Conservation (phyloP, 2,113 vertebrate species). For the Solea senegalensis region DNA sequence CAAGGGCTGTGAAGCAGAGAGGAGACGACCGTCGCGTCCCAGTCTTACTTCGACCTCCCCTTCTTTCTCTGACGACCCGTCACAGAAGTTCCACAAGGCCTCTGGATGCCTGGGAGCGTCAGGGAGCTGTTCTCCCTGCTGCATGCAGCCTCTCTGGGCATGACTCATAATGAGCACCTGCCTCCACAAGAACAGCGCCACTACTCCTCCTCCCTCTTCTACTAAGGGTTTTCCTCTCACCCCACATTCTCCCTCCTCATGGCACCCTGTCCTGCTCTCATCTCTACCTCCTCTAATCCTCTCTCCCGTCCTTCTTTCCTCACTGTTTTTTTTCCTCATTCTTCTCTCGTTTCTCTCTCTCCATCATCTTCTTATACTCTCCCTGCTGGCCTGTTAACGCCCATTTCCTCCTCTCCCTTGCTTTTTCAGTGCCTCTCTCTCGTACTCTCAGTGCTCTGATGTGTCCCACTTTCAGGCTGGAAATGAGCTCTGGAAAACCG, state of each 20-base stretch:
- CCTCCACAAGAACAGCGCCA: background rate
- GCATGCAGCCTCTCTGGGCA: conserved; percentile 45
- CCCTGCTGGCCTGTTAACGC: conserved; percentile 42
- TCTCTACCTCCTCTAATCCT: conserved; percentile 34
- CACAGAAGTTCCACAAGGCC: conserved; percentile 53
- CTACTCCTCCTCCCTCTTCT: conserved; percentile 20
- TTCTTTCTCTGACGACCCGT: conserved; percentile 28
- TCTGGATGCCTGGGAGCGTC: conserved; percentile 53
- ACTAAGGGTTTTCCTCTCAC: conserved; percentile 31
- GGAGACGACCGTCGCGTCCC: conserved; percentile 22
- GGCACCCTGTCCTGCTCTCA: conserved; percentile 16
- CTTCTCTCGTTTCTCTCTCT: conserved; percentile 4
- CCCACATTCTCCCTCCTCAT: background rate
- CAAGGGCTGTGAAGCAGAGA: background rate
- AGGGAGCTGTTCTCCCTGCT: conserved; percentile 53
- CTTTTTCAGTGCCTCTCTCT: conserved; percentile 17
- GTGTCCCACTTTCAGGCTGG: conserved; percentile 63
- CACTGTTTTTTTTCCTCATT: background rate
- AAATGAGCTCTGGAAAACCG: conserved; percentile 49
- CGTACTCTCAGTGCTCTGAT: conserved; percentile 49
- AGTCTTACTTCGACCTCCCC: conserved; percentile 60
- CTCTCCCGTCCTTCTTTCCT: background rate
- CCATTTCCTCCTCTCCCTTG: conserved; percentile 20
- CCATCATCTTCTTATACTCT: conserved; percentile 45
- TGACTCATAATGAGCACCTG: conserved; percentile 51